These are phyloP conservation scores for Sphenopsis melanotis DNA, from an alignment of 2,797 vertebrate genomes.

Conservation along the genomic window DNA sequence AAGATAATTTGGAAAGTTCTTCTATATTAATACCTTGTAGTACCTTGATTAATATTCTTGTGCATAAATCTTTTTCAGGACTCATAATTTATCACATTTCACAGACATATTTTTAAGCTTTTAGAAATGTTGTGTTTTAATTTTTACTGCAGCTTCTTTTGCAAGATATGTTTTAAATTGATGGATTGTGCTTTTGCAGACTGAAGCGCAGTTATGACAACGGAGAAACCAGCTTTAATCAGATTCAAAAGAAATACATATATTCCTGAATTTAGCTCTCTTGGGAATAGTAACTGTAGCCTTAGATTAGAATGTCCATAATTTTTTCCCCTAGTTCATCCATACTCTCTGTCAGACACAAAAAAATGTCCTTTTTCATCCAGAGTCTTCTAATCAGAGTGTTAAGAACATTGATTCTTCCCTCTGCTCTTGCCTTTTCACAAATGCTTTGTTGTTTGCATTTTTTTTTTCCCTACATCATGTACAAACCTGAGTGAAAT, in stretches of 20 bases:
- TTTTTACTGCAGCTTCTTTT: neutral
- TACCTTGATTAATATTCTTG: neutral
- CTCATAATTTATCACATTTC: neutral
- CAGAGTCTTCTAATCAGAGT: neutral
- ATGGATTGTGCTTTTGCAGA: neutral
- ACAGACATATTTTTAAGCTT: neutral
- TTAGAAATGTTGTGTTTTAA: neutral
- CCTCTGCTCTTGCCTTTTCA: neutral
- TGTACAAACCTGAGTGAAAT: neutral
- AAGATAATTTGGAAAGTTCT: neutral
- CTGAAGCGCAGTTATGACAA: neutral
- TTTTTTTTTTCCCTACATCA: neutral
- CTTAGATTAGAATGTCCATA: neutral
- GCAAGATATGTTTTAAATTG: neutral
- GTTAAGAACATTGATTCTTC: neutral
- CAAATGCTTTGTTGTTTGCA: neutral
- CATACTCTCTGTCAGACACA: neutral
- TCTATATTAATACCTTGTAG: neutral
- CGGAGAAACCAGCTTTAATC: neutral
- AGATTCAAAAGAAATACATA: neutral
- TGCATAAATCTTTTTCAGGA: neutral
- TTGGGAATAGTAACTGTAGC: neutral
- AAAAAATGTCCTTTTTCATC: neutral
- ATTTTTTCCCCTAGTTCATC: neutral
- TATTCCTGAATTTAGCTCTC: neutral